Evolutionary conservation across 2,888 invertebrate genomes (phyloP), one percentile per base, ranked within the genome.

Genomic region (Lasioglossum villosulum): DNA sequence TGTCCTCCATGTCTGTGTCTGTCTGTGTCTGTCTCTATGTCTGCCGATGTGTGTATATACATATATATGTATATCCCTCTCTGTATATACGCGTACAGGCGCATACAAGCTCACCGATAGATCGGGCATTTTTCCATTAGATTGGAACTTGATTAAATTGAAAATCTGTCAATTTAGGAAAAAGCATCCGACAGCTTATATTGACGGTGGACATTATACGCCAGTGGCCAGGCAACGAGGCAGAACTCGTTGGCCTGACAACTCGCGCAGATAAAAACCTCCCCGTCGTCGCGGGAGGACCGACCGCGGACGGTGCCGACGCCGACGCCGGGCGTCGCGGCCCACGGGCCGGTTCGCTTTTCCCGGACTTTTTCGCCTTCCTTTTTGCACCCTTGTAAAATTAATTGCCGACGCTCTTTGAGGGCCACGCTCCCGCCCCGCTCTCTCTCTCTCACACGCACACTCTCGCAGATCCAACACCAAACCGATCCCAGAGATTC

Each of bases 121-220:
- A 94, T 92, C 93, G 92, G 92, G 94, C 93, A 94, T 94, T 95
- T 93, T 94, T 94, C 94, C 95, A 94, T 95, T 94, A 94, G 94
- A 95, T 94, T 93, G 94, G 91, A 94, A 93, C 94, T 95, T 93
- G 95, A 95, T 95, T 94, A 94, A 94, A 95, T 95, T 94, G 95
- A 95, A 94, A 95, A 95, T 95, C 95, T 94, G 95, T 95, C 95
- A 95, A 94, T 95, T 95, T 94, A 93, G 93, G 93, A 93, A 94
- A 94, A 94, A 94, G 93, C 93, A 93, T 94, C 93, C 93, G 94
- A 94, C 93, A 93, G 94, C 92, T 94, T 94, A 94, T 94, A 94
- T 94, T 92, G 95, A 94, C 93, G 93, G 92, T 92, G 91, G 92
- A 93, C 93, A 93, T 94, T 93, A 94, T 93, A 94, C 91, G 91